These are phyloP conservation scores for Anolis sagrei DNA, from an alignment of 2,113 vertebrate genomes.

Conservation along the genomic window DNA sequence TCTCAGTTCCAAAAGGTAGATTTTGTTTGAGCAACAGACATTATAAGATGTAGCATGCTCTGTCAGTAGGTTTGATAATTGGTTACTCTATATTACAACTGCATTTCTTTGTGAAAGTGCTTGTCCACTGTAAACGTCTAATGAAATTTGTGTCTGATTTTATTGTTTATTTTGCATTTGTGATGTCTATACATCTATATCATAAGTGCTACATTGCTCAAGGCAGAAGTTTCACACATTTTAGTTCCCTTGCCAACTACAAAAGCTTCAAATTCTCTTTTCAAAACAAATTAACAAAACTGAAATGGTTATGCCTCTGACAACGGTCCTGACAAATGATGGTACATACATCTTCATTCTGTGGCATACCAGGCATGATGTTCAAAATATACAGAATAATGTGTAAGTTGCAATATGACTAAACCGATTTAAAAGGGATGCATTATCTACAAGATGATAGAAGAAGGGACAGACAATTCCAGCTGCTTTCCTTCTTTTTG, in stretches of 20 bases:
- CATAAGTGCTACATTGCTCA: not conserved
- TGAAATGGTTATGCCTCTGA: conserved; percentile 6
- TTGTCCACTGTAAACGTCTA: not conserved
- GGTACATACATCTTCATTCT: not conserved
- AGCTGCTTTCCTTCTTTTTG: not conserved
- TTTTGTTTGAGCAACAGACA: not conserved
- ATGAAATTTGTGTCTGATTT: not conserved
- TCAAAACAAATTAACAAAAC: not conserved
- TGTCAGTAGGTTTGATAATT: not conserved
- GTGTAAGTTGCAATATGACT: not conserved
- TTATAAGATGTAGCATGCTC: not conserved
- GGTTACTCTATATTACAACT: not conserved
- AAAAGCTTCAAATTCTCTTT: not conserved
- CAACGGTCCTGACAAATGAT: not conserved
- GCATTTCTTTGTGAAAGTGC: not conserved
- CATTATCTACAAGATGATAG: not conserved
- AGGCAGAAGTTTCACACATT: conserved; percentile 11
- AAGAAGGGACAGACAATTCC: not conserved
- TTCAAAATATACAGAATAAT: not conserved
- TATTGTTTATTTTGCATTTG: not conserved
- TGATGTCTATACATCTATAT: not conserved
- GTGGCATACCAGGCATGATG: not conserved
- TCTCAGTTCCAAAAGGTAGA: not conserved
- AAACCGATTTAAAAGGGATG: not conserved
- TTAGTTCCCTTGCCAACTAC: not conserved